phyloP scores from a whole-genome alignment of 2,888 invertebrate species.

The Dryomyza anilis region DNA sequence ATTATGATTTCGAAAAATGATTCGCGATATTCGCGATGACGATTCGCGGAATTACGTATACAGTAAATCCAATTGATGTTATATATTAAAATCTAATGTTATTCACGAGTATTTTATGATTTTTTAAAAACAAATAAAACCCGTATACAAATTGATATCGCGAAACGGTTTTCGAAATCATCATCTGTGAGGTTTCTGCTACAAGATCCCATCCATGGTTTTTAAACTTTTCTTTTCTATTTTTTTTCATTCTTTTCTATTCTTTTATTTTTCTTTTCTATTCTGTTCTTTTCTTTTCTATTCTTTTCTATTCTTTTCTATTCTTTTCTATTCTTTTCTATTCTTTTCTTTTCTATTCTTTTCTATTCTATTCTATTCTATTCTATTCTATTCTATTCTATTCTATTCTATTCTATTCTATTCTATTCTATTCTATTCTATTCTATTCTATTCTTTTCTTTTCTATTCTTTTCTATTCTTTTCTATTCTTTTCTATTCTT shows the following conservation, averaged over 20 bases:
- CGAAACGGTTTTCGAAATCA: no score
- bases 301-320: background rate
- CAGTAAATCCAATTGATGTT: no score
- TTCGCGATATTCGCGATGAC: no score
- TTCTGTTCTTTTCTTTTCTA: background rate
- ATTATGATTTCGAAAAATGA: no score
- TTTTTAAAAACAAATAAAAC: no score
- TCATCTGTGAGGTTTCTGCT: no score
- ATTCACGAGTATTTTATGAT: no score
- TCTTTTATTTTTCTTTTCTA: background rate
- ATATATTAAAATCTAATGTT: no score
- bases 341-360: background rate
- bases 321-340: background rate
- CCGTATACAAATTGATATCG: no score
- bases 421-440: background rate
- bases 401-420: background rate
- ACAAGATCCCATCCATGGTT: no score
- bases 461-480: background rate
- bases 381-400: background rate
- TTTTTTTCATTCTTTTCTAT: background rate
- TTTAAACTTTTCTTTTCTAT: background rate
- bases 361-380: background rate
- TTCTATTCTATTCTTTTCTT: background rate
- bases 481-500: background rate
- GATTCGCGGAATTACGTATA: no score